Base-by-base conservation (phyloP, 2,888 invertebrate genomes). In the Atrina japonica region DNA sequence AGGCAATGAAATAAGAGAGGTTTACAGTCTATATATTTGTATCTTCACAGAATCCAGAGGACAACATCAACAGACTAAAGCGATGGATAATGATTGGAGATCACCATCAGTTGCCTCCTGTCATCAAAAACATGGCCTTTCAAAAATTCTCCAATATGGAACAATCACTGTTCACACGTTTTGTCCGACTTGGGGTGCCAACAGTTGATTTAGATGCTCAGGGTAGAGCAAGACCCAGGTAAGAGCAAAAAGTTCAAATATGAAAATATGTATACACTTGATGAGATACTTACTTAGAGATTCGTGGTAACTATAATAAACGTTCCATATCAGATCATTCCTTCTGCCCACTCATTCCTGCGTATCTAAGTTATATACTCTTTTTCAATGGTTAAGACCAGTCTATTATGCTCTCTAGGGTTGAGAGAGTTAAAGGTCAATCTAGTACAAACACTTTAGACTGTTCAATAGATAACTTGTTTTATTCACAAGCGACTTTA, bases 101-200 rank as follows among this genome's bases (percentile, higher is more conserved):
- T 92, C 99, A 99, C 91, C 98, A 99, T 91, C 99, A 99, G 91
- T 92, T 99, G 82, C 99, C 99, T 0, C 99, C 99, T 0, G 98
- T 99, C 14, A 98, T 99, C 55, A 99, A 99, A 92, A 99, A 99
- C 91, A 98, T 99, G 96, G 99, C 99, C 7, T 99, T 99, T 92
- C 99, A 99, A 91, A 99, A 99, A 90, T 99, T 97, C 91, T 98
- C 97, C 65, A 99, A 99, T 88, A 99, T 99, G 99, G 99, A 99
- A 88, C 99, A 99, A 92, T 97, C 97, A 64, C 92, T 99, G 49
- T 99, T 99, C 91, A 97, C 99, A 0, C 93, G 99, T 77, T 94
- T 99, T 90, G 98, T 99, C 16, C 93, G 98, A 7, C 93, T 99
- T 0, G 98, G 98, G 0, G 98, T 99, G 1, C 99, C 99, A 0